These are phyloP conservation scores for Phataginus tricuspis DNA, from an alignment of 2,797 vertebrate genomes.

Conservation along the genomic window DNA sequence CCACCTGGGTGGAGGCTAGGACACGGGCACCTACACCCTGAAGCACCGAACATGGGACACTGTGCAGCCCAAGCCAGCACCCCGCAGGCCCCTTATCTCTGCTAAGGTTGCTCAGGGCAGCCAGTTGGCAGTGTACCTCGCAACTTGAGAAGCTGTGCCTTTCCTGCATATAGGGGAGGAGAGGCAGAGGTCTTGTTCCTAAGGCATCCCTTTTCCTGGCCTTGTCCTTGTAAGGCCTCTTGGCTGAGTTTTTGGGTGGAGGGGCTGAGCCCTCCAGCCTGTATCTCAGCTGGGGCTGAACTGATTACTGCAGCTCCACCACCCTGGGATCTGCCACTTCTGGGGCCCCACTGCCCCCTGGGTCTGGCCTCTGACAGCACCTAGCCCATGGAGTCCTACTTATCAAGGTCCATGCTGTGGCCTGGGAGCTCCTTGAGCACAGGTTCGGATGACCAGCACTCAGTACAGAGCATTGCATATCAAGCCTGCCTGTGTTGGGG, in stretches of 20 bases:
- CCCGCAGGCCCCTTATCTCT: not conserved
- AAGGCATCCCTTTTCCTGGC: not conserved
- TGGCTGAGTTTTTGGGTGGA: not conserved
- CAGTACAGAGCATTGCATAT: not conserved
- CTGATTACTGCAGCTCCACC: no score
- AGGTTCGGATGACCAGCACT: not conserved
- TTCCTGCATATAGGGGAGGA: not conserved
- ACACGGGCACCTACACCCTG: rapidly evolving
- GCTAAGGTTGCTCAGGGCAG: not conserved
- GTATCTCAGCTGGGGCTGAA: not conserved
- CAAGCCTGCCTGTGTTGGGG: no score
- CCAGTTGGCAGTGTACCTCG: not conserved
- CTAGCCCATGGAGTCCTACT: not conserved
- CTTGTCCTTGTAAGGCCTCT: not conserved
- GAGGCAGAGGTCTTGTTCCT: not conserved
- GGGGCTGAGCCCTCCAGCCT: not conserved
- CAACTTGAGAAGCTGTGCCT: not conserved
- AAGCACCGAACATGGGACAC: rapidly evolving
- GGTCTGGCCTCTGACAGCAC: not conserved
- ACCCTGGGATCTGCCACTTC: not conserved
- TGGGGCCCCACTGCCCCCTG: rapidly evolving
- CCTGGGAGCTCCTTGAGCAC: not conserved
- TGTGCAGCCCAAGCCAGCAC: rapidly evolving
- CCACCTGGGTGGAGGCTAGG: rapidly evolving
- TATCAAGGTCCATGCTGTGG: not conserved